These are phyloP conservation scores for Bicyclus anynana DNA, from an alignment of 1,140 invertebrate species.

Conservation along the genomic window DNA sequence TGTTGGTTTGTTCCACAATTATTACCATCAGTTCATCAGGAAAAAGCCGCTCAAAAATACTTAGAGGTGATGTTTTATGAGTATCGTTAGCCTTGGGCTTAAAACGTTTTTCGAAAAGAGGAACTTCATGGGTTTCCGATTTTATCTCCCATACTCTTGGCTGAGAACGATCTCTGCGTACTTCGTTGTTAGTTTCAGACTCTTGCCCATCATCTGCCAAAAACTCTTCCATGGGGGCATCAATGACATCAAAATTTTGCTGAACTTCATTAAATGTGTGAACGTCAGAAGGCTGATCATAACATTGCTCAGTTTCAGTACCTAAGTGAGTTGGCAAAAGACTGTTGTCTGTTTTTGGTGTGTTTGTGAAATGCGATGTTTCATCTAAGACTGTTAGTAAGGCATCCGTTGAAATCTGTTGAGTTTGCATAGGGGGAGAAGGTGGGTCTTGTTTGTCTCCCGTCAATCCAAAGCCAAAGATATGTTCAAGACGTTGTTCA, in stretches of 20 bases:
- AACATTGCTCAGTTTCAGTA: conserved; percentile 30
- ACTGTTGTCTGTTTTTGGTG: conserved; percentile 32
- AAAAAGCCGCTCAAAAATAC: too few relatives aligned
- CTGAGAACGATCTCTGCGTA: conserved; percentile 32
- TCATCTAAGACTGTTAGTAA: conserved; percentile 34
- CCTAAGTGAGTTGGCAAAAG: conserved; percentile 30
- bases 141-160: conserved; percentile 33
- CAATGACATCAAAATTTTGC: too few relatives aligned
- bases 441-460: conserved; percentile 29
- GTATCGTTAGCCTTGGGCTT: too few relatives aligned
- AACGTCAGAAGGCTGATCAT: too few relatives aligned
- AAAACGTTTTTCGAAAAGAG: too few relatives aligned
- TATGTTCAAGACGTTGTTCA: conserved; percentile 36
- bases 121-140: too few relatives aligned
- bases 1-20: too few relatives aligned
- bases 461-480: conserved; percentile 28
- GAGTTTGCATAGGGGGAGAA: conserved; percentile 22
- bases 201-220: conserved; percentile 21
- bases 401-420: conserved; percentile 38
- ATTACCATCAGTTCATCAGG: too few relatives aligned
- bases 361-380: conserved; percentile 34
- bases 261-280: too few relatives aligned
- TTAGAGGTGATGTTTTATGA: too few relatives aligned
- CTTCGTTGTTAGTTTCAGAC: conserved; percentile 31
- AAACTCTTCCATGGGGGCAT: too few relatives aligned